phyloP scores from a whole-genome alignment of 2,888 invertebrate species.

The Nebria brevicollis region DNA sequence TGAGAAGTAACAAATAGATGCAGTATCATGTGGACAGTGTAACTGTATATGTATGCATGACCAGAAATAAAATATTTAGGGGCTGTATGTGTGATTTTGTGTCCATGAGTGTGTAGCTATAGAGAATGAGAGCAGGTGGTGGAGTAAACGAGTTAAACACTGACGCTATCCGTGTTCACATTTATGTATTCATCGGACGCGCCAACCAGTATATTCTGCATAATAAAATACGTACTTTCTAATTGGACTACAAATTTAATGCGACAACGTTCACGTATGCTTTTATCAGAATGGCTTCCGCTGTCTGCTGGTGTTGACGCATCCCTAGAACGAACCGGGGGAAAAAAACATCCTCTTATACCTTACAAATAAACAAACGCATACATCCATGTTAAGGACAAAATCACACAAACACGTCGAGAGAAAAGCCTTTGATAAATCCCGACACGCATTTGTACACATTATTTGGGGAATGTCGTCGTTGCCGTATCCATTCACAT shows the following conservation, averaged over 20 bases:
- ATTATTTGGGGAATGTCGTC: not conserved
- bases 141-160: not conserved
- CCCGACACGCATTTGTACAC: slow-evolving; percentile 18
- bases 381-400: slow-evolving; percentile 5
- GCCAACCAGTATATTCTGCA: slow-evolving; percentile 41
- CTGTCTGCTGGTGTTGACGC: not conserved
- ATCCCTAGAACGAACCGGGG: not conserved
- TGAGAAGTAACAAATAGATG: too few relatives aligned
- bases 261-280: slow-evolving; percentile 14
- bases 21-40: too few relatives aligned
- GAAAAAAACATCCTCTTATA: not conserved
- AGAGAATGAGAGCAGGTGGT: not conserved
- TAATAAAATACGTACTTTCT: slow-evolving; percentile 44
- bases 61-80: not conserved
- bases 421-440: slow-evolving; percentile 29
- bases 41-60: not conserved
- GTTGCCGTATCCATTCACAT: not conserved
- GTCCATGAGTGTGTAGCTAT: not conserved
- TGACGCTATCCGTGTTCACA: slow-evolving; percentile 6
- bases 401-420: slow-evolving; percentile 30
- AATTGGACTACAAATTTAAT: slow-evolving; percentile 44
- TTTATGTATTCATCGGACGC: slow-evolving; percentile 44
- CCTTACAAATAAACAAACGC: slow-evolving; percentile 20
- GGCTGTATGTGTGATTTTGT: not conserved
- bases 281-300: slow-evolving; percentile 3